Conservation (phyloP, 2,888 invertebrate genomes). For the Meiosimyza decipiens region DNA sequence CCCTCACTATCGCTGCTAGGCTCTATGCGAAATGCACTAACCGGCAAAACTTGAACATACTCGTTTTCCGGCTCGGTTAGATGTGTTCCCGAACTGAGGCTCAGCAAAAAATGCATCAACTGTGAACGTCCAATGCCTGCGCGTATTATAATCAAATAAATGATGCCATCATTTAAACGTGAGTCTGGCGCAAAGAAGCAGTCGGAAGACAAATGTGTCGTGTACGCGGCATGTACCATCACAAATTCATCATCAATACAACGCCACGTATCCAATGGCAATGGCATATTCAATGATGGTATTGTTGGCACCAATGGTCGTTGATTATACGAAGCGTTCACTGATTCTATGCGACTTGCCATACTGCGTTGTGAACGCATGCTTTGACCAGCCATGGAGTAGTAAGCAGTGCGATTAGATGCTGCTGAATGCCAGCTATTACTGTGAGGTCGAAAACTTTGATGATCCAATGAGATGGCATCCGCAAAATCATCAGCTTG, state of each 20-base stretch:
- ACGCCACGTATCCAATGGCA: conserved; percentile 76
- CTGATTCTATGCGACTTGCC: conserved; percentile 52
- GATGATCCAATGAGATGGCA: conserved; percentile 66
- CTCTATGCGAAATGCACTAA: conserved; percentile 91
- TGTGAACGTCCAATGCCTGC: conserved; percentile 83
- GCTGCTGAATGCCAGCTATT: conserved; percentile 88
- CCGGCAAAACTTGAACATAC: conserved; percentile 80
- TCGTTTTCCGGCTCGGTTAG: conserved; percentile 77
- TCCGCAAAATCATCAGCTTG: conserved; percentile 51
- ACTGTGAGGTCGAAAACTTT: conserved; percentile 66
- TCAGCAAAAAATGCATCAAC: conserved; percentile 81
- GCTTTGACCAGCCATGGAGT: conserved; percentile 82
- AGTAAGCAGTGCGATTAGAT: conserved; percentile 82
- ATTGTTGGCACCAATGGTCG: conserved; percentile 47
- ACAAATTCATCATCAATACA: conserved; percentile 80
- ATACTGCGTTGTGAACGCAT: conserved; percentile 67
- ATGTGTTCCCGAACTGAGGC: conserved; percentile 86
- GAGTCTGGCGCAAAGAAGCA: conserved; percentile 88
- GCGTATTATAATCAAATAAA: conserved; percentile 88
- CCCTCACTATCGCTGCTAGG: conserved; percentile 77
- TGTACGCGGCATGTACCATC: conserved; percentile 88
- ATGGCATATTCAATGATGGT: conserved; percentile 73
- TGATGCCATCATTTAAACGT: conserved; percentile 87
- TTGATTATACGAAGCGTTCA: conserved; percentile 53
- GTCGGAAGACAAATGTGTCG: conserved; percentile 88